These are phyloP conservation scores for Drosophila yakuba DNA, from an alignment of 1,140 invertebrate genomes.

Conservation along the genomic window DNA sequence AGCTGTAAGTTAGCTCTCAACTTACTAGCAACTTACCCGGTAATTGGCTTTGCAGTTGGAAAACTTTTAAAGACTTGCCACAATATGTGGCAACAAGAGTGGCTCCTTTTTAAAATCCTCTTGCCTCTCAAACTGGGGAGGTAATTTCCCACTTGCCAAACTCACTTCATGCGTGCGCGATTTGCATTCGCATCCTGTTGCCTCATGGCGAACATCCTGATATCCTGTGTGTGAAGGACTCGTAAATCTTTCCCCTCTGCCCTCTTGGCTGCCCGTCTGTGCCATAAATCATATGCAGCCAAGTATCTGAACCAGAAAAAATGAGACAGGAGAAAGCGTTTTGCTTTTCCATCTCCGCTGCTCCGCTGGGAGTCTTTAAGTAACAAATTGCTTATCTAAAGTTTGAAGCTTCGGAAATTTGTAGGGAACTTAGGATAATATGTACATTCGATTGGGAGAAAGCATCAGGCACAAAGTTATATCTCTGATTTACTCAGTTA, in stretches of 20 bases:
- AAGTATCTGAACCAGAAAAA: slow-evolving; percentile 39
- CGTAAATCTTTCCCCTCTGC: slow-evolving; percentile 65
- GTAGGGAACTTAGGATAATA: neutral
- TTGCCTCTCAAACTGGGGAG: neutral
- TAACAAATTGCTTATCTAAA: slow-evolving; percentile 18
- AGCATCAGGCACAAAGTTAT: neutral
- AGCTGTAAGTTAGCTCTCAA: slow-evolving; percentile 35
- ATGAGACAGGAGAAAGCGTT: slow-evolving; percentile 39
- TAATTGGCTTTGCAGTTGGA: slow-evolving; percentile 73
- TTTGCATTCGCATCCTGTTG: slow-evolving; percentile 62
- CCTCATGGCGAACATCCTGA: slow-evolving; percentile 36
- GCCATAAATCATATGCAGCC: slow-evolving; percentile 79
- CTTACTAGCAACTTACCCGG: slow-evolving; percentile 31
- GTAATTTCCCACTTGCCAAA: slow-evolving; percentile 11
- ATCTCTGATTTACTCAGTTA: neutral
- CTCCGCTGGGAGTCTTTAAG: slow-evolving; percentile 13
- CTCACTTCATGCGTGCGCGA: slow-evolving; percentile 48
- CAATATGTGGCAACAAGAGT: slow-evolving; percentile 7
- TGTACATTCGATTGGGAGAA: too few species aligned
- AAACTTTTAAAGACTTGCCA: slow-evolving; percentile 37
- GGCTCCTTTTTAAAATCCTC: slow-evolving; percentile 21
- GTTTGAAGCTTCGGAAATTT: neutral
- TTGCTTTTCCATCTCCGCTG: slow-evolving; percentile 19
- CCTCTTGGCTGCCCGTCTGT: slow-evolving; percentile 46
- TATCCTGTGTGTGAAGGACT: slow-evolving; percentile 58